Base-by-base conservation (phyloP, 23 tunicate genomes). In the Ascidia mentula region DNA sequence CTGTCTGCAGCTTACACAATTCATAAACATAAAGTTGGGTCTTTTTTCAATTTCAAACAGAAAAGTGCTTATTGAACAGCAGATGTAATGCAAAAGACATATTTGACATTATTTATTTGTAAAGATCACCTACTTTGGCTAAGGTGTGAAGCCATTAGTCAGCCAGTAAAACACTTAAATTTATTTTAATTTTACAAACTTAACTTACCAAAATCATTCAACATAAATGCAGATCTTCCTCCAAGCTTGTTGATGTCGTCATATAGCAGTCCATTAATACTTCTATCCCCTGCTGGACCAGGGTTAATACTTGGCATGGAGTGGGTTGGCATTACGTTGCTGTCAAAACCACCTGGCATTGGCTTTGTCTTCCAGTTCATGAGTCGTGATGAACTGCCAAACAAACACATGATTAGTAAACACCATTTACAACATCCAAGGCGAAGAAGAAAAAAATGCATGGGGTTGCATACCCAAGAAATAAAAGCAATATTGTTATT, bases 201-300 rank as follows among this genome's bases (percentile, higher is more conserved):
- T n/a, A n/a, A n/a, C n/a, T n/a, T 28, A 9, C 65, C 65, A 9
- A 5, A 20, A 28, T 53, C 65, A 9, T 53, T 53, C 2, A 28
- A 28, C 65, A 53, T 53, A 9, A 53, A 53, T 20, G 65, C 65
- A 53, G 65, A 53, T 9, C 24, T 53, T 9, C 65, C 65, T 3
- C 65, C 65, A 26, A 53, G 22, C 65, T 53, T 53, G 65, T 9
- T 26, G 65, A 53, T 20, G 37, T 73, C 86, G 32, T 82, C 86
- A 30, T 72, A 82, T 6, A 33, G 71, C 13, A 34, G 17, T 18
- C 86, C 86, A 45, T 82, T 82, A 37, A 73, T 72, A 3, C 36
- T 74, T 24, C 75, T 40, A 37, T 86, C 90, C 15, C 90, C 90
- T 26, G 82, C 76, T 31, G 87, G 87, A 13, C 86, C 86, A 20